Conservation (phyloP, 2,797 vertebrate species). For the Artibeus lituratus region DNA sequence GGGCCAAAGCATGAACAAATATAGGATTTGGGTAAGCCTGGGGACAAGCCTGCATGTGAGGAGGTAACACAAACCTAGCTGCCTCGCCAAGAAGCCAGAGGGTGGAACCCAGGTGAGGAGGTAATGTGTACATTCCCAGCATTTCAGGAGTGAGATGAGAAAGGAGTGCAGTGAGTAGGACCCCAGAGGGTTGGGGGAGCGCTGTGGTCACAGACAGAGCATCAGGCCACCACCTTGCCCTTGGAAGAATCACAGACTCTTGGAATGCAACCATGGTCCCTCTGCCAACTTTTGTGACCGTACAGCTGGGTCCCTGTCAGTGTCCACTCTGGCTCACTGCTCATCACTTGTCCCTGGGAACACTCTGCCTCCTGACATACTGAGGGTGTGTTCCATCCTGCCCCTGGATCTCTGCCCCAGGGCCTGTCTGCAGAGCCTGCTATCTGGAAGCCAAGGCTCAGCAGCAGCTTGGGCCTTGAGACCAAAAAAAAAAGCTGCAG, state of each 20-base stretch:
- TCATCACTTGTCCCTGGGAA: background rate
- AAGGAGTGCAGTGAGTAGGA: background rate
- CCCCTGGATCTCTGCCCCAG: background rate
- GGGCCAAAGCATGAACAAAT: background rate
- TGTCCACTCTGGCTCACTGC: background rate
- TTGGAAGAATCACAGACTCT: background rate
- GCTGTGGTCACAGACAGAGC: background rate
- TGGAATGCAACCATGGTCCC: background rate
- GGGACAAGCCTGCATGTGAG: background rate
- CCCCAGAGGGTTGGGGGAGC: background rate
- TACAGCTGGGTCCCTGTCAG: background rate
- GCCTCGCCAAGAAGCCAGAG: background rate
- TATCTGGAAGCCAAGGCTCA: background rate
- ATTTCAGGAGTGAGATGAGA: background rate
- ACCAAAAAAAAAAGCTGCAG: background rate
- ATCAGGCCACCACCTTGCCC: background rate
- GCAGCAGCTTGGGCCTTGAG: background rate
- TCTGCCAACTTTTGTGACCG: background rate
- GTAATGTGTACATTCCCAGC: background rate
- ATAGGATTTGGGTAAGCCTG: background rate
- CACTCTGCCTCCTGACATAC: background rate
- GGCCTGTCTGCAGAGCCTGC: background rate
- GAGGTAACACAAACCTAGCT: background rate
- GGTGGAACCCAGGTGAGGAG: background rate
- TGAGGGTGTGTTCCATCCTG: background rate